Evolutionary conservation across 1,140 invertebrate species (phyloP).

Genomic region (Trypoxylus dichotomus): DNA sequence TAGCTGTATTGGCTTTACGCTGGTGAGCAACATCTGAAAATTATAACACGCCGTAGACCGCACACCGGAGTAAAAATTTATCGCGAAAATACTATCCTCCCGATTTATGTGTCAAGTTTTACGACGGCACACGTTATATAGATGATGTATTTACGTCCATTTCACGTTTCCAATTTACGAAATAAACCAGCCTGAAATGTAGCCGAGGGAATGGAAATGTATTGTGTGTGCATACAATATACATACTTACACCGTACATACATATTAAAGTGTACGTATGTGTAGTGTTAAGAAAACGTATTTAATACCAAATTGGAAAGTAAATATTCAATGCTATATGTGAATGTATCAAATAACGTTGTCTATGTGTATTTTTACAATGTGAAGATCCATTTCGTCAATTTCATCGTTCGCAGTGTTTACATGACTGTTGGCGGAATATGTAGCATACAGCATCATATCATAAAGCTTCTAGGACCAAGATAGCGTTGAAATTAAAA

Average conservation of each 20-base stretch:
- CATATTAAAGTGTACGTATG: neutral
- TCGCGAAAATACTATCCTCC: constrained; percentile 2
- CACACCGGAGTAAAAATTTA: neutral
- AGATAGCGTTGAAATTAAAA: too few relatives aligned
- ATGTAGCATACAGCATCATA: too few relatives aligned
- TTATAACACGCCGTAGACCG: neutral
- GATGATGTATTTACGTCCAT: neutral
- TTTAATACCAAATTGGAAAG: too few relatives aligned
- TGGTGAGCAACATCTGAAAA: neutral
- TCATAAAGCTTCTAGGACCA: too few relatives aligned
- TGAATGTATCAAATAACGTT: too few relatives aligned
- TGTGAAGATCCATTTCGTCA: too few relatives aligned
- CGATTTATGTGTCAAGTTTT: neutral
- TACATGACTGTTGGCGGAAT: too few relatives aligned
- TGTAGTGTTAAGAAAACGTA: too few relatives aligned
- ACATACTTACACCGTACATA: neutral
- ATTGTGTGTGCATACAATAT: neutral
- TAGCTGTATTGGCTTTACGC: neutral
- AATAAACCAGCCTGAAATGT: neutral
- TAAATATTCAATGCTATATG: too few relatives aligned
- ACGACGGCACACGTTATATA: neutral
- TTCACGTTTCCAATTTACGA: neutral
- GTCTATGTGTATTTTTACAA: too few relatives aligned
- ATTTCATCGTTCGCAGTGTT: too few relatives aligned
- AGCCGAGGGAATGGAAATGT: neutral